Conservation (phyloP, 1,140 invertebrate species). For the Drosophila arawakana region DNA sequence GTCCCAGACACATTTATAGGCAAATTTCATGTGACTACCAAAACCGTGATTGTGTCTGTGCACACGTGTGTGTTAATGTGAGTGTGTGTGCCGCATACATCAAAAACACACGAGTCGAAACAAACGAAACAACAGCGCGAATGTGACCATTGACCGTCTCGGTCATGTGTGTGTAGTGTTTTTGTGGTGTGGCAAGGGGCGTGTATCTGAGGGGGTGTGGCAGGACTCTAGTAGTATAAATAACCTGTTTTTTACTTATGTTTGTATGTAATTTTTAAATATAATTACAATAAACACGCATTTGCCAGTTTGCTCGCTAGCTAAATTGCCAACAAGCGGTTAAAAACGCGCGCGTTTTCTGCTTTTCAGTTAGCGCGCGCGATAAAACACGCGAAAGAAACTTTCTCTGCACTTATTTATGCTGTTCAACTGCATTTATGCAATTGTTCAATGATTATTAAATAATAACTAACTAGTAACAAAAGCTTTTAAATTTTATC, state of each 20-base stretch:
- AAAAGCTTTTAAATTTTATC: not conserved
- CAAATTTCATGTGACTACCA: slow-evolving; percentile 59
- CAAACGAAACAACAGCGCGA: slow-evolving; percentile 32
- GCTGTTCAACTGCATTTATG: slow-evolving; percentile 35
- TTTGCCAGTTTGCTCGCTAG: slow-evolving; percentile 43
- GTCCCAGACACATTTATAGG: slow-evolving; percentile 76
- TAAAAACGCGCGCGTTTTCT: slow-evolving; percentile 53
- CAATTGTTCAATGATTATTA: slow-evolving; percentile 21
- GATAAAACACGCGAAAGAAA: slow-evolving; percentile 55
- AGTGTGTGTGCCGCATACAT: slow-evolving; percentile 41
- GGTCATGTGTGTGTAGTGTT: not conserved
- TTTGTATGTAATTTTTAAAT: slow-evolving; percentile 58
- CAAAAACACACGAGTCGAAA: slow-evolving; percentile 61
- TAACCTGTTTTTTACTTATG: slow-evolving; percentile 57
- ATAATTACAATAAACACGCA: slow-evolving; percentile 77
- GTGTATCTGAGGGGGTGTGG: slow-evolving; percentile 17
- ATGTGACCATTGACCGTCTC: slow-evolving; percentile 56
- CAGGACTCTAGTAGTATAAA: slow-evolving; percentile 54
- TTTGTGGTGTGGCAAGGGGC: slow-evolving; percentile 12
- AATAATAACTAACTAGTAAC: not conserved
- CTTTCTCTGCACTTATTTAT: slow-evolving; percentile 20
- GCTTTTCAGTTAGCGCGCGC: slow-evolving; percentile 22
- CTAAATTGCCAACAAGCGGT: slow-evolving; percentile 70
- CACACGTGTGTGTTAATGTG: not conserved
- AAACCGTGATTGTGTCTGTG: slow-evolving; percentile 1